These are phyloP conservation scores for Brachionus manjavacas DNA, from an alignment of 1,140 invertebrate genomes.

Conservation along the genomic window DNA sequence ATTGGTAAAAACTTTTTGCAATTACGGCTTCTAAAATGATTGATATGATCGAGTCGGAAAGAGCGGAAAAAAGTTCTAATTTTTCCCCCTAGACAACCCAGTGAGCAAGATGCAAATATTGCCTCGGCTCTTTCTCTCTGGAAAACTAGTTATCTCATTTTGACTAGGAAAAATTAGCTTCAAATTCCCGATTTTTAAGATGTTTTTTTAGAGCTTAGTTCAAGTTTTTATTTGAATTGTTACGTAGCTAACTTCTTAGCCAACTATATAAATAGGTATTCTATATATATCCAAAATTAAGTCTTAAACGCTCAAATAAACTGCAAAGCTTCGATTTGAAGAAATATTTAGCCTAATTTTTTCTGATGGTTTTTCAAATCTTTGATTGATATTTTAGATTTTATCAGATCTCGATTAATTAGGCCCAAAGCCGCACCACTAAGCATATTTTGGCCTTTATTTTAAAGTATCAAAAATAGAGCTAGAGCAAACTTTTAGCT, in stretches of 20 bases:
- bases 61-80: not conserved
- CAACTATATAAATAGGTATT: not conserved
- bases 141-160: not conserved
- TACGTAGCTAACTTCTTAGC: not conserved
- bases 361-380: not conserved
- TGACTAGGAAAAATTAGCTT: not conserved
- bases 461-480: not conserved
- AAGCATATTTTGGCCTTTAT: not conserved
- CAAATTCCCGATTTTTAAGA: not conserved
- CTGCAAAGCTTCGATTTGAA: not conserved
- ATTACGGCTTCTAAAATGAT: not conserved
- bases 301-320: not conserved
- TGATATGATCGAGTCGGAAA: not conserved
- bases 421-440: not conserved
- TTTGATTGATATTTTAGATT: not conserved
- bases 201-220: not conserved
- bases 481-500: not conserved
- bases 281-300: not conserved
- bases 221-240: not conserved
- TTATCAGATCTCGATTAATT: not conserved
- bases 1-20: not conserved
- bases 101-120: not conserved
- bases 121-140: not conserved
- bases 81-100: not conserved
- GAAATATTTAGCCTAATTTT: not conserved